Percentiles rank a stretch among this genome's conserved stretches.
These are phyloP conservation scores for Sphenopsis melanotis DNA, from an alignment of 2,797 vertebrate species.

Conservation along the genomic window DNA sequence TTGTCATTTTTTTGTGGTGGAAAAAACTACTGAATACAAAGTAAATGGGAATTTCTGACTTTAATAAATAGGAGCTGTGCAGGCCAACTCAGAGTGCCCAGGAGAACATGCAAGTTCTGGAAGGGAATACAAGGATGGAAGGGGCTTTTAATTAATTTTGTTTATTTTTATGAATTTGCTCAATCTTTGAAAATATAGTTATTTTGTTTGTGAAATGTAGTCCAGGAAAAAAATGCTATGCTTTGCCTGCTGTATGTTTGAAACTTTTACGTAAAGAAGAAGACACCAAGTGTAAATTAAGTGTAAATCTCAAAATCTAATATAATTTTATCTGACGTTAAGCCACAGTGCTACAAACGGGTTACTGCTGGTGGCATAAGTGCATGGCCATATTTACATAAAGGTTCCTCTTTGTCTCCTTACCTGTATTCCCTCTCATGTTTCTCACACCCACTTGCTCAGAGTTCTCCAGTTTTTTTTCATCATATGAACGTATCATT, in stretches of 20 bases:
- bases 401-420: constrained; percentile 66
- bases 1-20: neutral
- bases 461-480: constrained; percentile 65
- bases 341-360: constrained; percentile 20
- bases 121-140: neutral
- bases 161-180: neutral
- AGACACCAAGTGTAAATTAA: neutral
- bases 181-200: neutral
- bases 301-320: constrained; percentile 2
- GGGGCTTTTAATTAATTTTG: neutral
- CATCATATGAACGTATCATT: constrained; percentile 69
- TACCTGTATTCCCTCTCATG: constrained; percentile 25
- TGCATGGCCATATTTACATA: constrained; percentile 25
- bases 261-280: neutral
- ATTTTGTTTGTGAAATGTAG: neutral
- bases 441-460: constrained; percentile 65
- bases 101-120: neutral
- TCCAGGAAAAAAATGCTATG: neutral
- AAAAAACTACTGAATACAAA: neutral
- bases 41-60: neutral
- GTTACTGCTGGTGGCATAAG: constrained; percentile 47
- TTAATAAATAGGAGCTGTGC: neutral
- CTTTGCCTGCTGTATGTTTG: neutral
- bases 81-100: neutral
- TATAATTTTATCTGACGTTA: constrained; percentile 51